These are phyloP conservation scores for Pristionchus maxplancki DNA, from an alignment of 2,888 invertebrate species.

Conservation along the genomic window DNA sequence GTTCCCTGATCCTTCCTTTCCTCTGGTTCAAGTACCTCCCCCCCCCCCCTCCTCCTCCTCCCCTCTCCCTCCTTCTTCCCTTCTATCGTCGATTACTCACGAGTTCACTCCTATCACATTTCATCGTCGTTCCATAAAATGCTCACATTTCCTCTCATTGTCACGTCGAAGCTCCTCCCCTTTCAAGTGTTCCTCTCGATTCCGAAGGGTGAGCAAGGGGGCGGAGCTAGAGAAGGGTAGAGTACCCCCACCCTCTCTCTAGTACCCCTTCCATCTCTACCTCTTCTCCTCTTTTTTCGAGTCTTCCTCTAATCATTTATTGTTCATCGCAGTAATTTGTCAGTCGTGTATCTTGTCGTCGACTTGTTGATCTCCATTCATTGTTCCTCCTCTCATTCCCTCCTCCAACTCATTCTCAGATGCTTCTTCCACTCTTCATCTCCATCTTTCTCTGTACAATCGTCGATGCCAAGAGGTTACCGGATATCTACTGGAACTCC, in stretches of 20 bases:
- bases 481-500: slow-evolving; percentile 44
- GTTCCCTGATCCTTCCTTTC: slow-evolving; percentile 22
- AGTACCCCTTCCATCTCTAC: neutral
- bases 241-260: slow-evolving; percentile 9
- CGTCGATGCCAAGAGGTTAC: neutral
- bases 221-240: neutral
- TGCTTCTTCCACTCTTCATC: slow-evolving; percentile 1
- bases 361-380: neutral
- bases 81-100: neutral
- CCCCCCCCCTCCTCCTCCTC: neutral
- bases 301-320: slow-evolving; percentile 1
- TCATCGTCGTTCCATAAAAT: slow-evolving; percentile 17
- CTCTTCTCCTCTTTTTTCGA: neutral
- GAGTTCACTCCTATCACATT: slow-evolving; percentile 5
- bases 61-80: neutral
- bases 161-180: neutral
- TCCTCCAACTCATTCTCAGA: neutral
- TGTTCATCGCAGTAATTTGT: neutral
- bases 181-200: neutral
- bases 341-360: neutral
- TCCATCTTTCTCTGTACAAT: neutral
- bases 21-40: slow-evolving; percentile 16
- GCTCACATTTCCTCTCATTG: neutral
- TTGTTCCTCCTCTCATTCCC: neutral
- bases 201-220: neutral